Evolutionary conservation across 2,888 invertebrate species (phyloP), one percentile per base, ranked within the genome.

Genomic region (Eupithecia subumbrata): DNA sequence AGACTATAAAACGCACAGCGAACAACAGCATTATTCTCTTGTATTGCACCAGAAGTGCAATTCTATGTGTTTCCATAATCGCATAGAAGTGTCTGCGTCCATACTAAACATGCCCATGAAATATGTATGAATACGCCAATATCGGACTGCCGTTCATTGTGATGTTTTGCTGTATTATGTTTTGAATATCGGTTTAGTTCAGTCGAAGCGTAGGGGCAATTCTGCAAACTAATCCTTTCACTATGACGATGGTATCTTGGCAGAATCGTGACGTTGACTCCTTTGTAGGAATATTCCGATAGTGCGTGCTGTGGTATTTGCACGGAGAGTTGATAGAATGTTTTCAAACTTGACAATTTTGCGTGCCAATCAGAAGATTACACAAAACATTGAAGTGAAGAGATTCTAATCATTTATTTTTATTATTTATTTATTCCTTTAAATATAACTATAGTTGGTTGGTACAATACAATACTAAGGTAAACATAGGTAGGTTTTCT

Each of bases 51-150:
- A 77, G 67, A 77, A 77, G 75, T 72, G 71, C 71, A 71, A 73
- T 73, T 71, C 72, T 72, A 77, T 77, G 56, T 72, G 56, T 71
- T 71, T 43, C 72, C 43, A 73, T 77, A 77, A 77, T 77, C 71
- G 77, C 72, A 64, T 52, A 60, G 34, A 71, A 73, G 73, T 75
- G 52, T 69, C 72, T 64, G 69, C 30, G 60, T 73, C 63, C 72
- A 68, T 74, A 74, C 71, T 66, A 67, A 72, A 63, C 71, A 68
- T 66, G 64, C 45, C 30, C 67, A 80, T 80, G 79, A 80, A 80
- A 81, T 79, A 79, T n/a, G n/a, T n/a, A n/a, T n/a, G n/a, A 34
- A 79, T 77, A 80, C 76, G 77, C 79, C 73, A 75, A 40, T 76
- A 77, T 75, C 69, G 74, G 77, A 71, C 72, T 69, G 70, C 73